Conservation (phyloP, 2,797 vertebrate species). For the Apogon hyalosoma region DNA sequence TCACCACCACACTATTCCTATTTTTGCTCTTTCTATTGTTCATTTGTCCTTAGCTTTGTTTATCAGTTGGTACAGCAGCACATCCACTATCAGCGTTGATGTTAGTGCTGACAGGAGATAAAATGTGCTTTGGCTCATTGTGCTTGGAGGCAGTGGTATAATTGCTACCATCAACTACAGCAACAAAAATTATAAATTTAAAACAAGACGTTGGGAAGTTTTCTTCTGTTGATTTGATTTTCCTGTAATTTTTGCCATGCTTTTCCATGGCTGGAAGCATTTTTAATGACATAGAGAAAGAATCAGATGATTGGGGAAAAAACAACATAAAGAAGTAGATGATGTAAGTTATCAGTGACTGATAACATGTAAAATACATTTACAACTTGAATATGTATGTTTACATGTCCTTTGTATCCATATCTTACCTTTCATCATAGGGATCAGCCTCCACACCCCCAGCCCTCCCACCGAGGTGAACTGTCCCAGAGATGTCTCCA, state of each 20-base stretch:
- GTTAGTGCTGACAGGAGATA: slow-evolving; percentile 42
- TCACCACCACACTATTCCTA: slow-evolving; percentile 13
- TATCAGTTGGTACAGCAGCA: slow-evolving; percentile 33
- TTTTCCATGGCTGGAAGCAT: not conserved
- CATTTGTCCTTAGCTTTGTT: slow-evolving; percentile 26
- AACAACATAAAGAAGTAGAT: too few relatives aligned
- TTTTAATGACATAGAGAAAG: too few relatives aligned
- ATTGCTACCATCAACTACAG: slow-evolving; percentile 23
- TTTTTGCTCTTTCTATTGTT: slow-evolving; percentile 24
- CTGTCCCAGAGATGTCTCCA: slow-evolving; percentile 92
- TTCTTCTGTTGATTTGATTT: not conserved
- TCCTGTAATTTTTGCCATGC: not conserved
- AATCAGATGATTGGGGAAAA: too few relatives aligned
- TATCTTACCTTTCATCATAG: slow-evolving; percentile 94
- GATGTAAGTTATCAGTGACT: not conserved
- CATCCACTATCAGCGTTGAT: slow-evolving; percentile 3
- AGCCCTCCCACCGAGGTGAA: slow-evolving; percentile 91
- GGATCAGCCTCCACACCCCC: slow-evolving; percentile 92
- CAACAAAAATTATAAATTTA: slow-evolving; percentile 10
- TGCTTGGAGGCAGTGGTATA: slow-evolving; percentile 23
- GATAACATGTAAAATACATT: not conserved
- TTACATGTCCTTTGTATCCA: not conserved
- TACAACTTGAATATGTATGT: too few relatives aligned
- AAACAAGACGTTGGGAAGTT: slow-evolving; percentile 8
- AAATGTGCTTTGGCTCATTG: slow-evolving; percentile 19